Percentiles rank a stretch among this genome's conserved stretches.
Conservation (phyloP, 2,888 invertebrate genomes). For the Altica lythri region DNA sequence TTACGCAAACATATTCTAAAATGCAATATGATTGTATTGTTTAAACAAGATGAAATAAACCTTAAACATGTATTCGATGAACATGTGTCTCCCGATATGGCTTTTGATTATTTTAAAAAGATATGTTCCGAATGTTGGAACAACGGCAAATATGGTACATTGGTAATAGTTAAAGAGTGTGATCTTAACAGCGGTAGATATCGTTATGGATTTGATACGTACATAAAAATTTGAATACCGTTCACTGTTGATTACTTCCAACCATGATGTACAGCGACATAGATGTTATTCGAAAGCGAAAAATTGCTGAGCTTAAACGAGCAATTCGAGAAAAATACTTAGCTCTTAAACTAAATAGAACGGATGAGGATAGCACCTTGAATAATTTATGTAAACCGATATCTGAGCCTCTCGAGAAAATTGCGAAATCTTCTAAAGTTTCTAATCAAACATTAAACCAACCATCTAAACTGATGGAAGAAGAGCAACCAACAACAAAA, state of each 20-base stretch:
- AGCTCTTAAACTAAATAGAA: neutral
- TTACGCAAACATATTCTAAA: too few relatives aligned
- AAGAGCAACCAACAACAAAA: neutral
- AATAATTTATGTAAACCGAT: too few relatives aligned
- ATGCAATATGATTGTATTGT: constrained; percentile 44
- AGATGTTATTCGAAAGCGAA: neutral
- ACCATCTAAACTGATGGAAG: neutral
- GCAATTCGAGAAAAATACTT: neutral
- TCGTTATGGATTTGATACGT: constrained; percentile 16
- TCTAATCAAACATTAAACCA: neutral
- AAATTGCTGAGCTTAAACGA: neutral
- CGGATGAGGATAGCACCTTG: neutral
- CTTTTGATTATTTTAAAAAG: constrained; percentile 12
- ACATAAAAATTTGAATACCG: neutral
- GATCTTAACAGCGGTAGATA: constrained; percentile 7
- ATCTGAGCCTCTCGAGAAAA: neutral
- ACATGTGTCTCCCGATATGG: constrained; percentile 13
- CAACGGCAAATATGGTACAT: neutral
- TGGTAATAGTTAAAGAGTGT: constrained; percentile 17
- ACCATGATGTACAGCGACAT: neutral
- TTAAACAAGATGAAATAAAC: constrained; percentile 35
- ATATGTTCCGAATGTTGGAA: constrained; percentile 11
- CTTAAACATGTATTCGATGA: constrained; percentile 23
- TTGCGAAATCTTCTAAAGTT: neutral
- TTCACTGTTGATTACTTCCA: neutral